Conservation (phyloP, 1,140 invertebrate species). For the Sitodiplosis mosellana region DNA sequence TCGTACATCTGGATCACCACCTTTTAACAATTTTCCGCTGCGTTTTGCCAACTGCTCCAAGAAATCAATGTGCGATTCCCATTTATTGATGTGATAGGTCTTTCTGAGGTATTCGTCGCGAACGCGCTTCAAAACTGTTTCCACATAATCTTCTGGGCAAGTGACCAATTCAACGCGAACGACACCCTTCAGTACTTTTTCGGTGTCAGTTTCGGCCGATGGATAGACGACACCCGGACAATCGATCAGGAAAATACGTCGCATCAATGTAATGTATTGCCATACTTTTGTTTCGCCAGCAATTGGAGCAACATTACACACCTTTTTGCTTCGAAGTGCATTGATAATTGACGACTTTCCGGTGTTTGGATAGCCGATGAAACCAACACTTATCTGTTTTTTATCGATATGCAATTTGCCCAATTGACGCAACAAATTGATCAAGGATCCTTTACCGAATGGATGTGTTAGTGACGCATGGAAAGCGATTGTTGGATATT, state of each 20-base stretch:
- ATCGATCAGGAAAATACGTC: constrained; percentile 93
- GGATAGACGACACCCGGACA: constrained; percentile 98
- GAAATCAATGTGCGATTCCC: constrained; percentile 72
- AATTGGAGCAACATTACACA: constrained; percentile 96
- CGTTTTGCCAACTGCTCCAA: constrained; percentile 75
- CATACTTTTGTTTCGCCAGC: constrained; percentile 99
- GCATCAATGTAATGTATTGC: constrained; percentile 99
- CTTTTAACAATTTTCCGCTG: constrained; percentile 82
- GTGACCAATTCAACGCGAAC: constrained; percentile 90
- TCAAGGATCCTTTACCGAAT: constrained; percentile 95
- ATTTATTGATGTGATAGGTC: constrained; percentile 75
- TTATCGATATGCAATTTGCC: constrained; percentile 89
- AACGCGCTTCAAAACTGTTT: constrained; percentile 69
- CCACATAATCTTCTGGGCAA: constrained; percentile 88
- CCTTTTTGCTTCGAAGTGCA: constrained; percentile 82
- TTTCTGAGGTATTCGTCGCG: constrained; percentile 76
- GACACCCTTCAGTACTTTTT: constrained; percentile 90
- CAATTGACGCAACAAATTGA: constrained; percentile 91
- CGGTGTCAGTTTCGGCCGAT: constrained; percentile 75
- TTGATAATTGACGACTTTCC: constrained; percentile 99
- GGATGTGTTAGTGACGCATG: constrained; percentile 95
- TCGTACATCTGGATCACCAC: constrained; percentile 83
- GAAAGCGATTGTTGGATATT: constrained; percentile 96
- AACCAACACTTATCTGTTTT: constrained; percentile 97
- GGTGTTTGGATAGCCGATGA: constrained; percentile 98